These are phyloP conservation scores for Caenorhabditis inopinata DNA, from an alignment of 1,140 invertebrate genomes.

Conservation along the genomic window DNA sequence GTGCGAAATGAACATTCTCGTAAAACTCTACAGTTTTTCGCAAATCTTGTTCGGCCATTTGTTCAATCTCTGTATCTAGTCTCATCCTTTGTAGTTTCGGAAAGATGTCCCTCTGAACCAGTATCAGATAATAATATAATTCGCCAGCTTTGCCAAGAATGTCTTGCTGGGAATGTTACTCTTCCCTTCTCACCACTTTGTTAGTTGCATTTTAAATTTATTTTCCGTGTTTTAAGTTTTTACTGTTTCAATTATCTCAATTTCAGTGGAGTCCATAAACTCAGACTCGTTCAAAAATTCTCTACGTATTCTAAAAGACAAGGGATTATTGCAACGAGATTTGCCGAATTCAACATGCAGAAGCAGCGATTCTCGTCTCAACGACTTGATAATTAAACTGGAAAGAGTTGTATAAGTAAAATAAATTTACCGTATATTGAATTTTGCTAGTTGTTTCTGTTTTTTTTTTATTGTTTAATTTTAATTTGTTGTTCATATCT, in stretches of 20 bases:
- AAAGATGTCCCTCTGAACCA: neutral
- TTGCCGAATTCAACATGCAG: neutral
- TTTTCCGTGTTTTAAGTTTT: neutral
- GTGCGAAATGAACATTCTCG: neutral
- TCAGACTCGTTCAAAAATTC: conserved; percentile 42
- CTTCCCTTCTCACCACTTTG: conserved; percentile 29
- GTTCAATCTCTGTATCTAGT: conserved; percentile 43
- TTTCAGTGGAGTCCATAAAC: conserved; percentile 42
- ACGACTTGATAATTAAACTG: neutral
- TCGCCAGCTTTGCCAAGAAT: conserved; percentile 19
- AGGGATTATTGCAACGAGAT: conserved; percentile 21
- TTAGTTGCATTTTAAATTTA: neutral
- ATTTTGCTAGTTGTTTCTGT: neutral
- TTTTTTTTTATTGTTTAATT: neutral
- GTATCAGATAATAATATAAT: conserved; percentile 15
- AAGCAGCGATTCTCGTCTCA: neutral
- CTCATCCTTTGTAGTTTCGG: neutral
- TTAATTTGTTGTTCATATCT: neutral
- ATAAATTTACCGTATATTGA: neutral
- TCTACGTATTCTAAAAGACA: conserved; percentile 1
- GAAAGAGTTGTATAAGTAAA: conserved; percentile 18
- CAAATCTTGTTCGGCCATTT: conserved; percentile 46
- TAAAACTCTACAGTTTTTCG: conserved; percentile 37
- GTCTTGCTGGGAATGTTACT: neutral
- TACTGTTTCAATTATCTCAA: neutral